Percentiles rank a stretch among this genome's conserved stretches.
Evolutionary conservation across 2,797 vertebrate genomes (phyloP).

Genomic region (Ctenopoma kingsleyae): DNA sequence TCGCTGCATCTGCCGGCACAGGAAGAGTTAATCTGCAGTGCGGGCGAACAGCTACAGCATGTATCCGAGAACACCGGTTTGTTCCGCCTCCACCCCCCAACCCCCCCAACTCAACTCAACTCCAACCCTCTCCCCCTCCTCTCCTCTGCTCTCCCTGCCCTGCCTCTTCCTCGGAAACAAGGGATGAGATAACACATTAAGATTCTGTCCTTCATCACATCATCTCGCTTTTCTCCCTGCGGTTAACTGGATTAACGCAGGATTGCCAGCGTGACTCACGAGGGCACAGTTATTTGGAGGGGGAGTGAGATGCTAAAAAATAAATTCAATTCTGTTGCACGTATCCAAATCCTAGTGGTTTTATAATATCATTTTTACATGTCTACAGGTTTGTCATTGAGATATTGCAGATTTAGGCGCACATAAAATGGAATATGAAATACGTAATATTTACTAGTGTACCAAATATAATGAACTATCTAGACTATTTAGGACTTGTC

Average conservation of each 20-base stretch:
- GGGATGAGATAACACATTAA: slow-evolving; percentile 66
- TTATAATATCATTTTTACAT: neutral
- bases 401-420: neutral
- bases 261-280: neutral
- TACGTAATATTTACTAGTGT: neutral
- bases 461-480: neutral
- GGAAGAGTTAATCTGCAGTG: slow-evolving; percentile 89
- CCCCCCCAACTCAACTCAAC: slow-evolving; percentile 35
- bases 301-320: neutral
- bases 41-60: slow-evolving; percentile 85
- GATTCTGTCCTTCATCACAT: slow-evolving; percentile 48
- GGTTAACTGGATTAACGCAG: neutral
- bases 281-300: neutral
- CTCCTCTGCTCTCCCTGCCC: slow-evolving; percentile 40
- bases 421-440: no score
- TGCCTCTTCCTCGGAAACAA: slow-evolving; percentile 67
- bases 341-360: neutral
- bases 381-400: neutral
- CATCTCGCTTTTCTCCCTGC: neutral
- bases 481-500: neutral
- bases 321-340: no score
- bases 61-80: slow-evolving; percentile 87
- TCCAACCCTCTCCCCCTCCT: slow-evolving; percentile 20
- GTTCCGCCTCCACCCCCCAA: slow-evolving; percentile 78
- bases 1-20: slow-evolving; percentile 68